These are phyloP conservation scores for Balanococcus diminutus DNA, from an alignment of 2,888 invertebrate species.

Conservation along the genomic window DNA sequence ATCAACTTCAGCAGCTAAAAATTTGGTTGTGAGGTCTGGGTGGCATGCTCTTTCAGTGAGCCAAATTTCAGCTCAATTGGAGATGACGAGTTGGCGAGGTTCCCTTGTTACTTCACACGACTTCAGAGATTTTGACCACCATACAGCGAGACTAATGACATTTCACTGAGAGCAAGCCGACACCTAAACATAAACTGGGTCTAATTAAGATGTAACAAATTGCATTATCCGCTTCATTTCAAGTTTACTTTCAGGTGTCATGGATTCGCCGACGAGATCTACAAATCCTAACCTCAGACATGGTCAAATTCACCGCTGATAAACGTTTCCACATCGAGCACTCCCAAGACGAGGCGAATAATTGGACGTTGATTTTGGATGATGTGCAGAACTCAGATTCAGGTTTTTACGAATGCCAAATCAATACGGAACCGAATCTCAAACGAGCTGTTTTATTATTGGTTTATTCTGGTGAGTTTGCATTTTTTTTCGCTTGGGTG, in stretches of 20 bases:
- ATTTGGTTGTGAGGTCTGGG: too few relatives aligned
- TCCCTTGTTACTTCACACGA: too few relatives aligned
- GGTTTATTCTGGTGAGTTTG: conserved; percentile 33
- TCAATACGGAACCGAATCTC: conserved; percentile 56
- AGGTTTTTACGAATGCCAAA: conserved; percentile 57
- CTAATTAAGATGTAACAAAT: not conserved
- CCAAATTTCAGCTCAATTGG: too few relatives aligned
- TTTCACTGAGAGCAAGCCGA: not conserved
- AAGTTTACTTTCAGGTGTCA: conserved; percentile 53
- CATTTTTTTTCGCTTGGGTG: too few relatives aligned
- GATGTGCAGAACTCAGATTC: conserved; percentile 51
- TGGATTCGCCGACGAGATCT: conserved; percentile 56
- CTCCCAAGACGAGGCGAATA: conserved; percentile 35
- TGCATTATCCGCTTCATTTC: not conserved
- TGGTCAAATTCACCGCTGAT: conserved; percentile 53
- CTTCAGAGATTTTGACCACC: not conserved
- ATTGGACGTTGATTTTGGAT: conserved; percentile 55
- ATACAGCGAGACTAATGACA: not conserved
- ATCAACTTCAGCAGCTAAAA: too few relatives aligned
- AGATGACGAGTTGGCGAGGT: too few relatives aligned
- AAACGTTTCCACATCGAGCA: conserved; percentile 54
- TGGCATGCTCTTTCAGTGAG: too few relatives aligned
- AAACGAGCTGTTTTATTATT: conserved; percentile 54
- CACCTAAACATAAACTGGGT: not conserved
- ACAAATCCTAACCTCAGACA: conserved; percentile 54